These are phyloP conservation scores for Dichetophora obliterata DNA, from an alignment of 2,888 invertebrate genomes.

Conservation along the genomic window DNA sequence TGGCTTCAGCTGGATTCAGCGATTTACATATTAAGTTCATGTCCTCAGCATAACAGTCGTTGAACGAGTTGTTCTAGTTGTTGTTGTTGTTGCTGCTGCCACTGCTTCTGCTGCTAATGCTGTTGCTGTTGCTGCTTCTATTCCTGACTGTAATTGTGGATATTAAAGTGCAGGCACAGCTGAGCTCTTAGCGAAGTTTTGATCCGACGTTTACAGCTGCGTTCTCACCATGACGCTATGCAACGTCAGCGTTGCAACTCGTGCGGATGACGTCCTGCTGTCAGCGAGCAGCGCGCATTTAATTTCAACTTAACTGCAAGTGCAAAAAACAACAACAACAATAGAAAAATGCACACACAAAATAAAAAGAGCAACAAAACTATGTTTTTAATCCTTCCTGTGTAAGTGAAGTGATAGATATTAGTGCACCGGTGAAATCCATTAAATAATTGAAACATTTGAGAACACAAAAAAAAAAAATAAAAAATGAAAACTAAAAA, in stretches of 20 bases:
- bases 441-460: constrained; percentile 47
- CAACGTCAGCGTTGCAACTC: not conserved
- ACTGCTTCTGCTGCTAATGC: not conserved
- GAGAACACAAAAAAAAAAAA: not conserved
- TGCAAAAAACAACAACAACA: not conserved
- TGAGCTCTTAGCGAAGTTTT: constrained; percentile 25
- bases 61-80: constrained; percentile 12
- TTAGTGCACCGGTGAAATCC: constrained; percentile 41
- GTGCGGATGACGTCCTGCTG: constrained; percentile 30
- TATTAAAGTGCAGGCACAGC: constrained; percentile 28
- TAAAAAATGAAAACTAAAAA: not conserved
- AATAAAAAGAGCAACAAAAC: not conserved
- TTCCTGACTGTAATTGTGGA: constrained; percentile 29
- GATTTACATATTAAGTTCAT: constrained; percentile 36
- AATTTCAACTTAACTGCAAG: constrained; percentile 20
- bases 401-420: constrained; percentile 42
- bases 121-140: constrained; percentile 4
- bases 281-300: constrained; percentile 21
- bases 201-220: constrained; percentile 14
- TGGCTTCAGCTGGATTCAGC: constrained; percentile 16
- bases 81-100: constrained; percentile 11
- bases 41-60: constrained; percentile 25
- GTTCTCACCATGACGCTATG: not conserved
- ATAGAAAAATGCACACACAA: not conserved
- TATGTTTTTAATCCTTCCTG: constrained; percentile 37